Conservation (phyloP, 1,140 invertebrate species). For the Medauroidea extradentata region DNA sequence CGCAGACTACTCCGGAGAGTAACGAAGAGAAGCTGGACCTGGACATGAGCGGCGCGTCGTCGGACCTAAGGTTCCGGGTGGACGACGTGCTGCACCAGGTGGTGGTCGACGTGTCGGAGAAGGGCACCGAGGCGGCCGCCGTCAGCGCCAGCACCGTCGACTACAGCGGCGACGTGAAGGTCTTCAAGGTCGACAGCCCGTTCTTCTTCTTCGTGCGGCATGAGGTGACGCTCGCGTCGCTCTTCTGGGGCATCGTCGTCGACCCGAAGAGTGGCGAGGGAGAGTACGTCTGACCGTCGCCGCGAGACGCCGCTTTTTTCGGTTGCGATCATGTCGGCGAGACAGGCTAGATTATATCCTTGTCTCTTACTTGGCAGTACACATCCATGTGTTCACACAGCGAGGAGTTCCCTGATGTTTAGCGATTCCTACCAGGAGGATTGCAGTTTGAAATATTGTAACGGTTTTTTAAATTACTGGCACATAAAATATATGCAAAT, state of each 20-base stretch:
- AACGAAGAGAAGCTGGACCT: neutral
- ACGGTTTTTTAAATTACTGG: no score
- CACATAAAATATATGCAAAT: no score
- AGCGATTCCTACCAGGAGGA: no score
- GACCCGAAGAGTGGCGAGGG: constrained; percentile 1
- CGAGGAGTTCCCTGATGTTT: no score
- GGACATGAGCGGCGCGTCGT: constrained; percentile 8
- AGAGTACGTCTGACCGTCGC: no score
- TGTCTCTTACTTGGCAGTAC: no score
- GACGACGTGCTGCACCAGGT: constrained; percentile 37
- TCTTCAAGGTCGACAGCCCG: constrained; percentile 23
- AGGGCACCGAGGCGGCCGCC: constrained; percentile 44
- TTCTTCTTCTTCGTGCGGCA: constrained; percentile 28
- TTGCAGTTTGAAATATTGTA: no score
- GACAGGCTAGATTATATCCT: no score
- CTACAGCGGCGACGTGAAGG: constrained; percentile 13
- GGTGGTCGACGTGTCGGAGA: constrained; percentile 44
- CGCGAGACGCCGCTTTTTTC: no score
- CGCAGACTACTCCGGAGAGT: neutral
- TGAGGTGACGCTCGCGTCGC: neutral
- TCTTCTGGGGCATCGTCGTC: constrained; percentile 8
- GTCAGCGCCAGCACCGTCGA: constrained; percentile 31
- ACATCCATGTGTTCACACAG: no score
- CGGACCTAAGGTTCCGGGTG: neutral
- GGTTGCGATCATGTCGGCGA: no score